Conservation (phyloP, 1,140 invertebrate species). For the Philaenus spumarius region DNA sequence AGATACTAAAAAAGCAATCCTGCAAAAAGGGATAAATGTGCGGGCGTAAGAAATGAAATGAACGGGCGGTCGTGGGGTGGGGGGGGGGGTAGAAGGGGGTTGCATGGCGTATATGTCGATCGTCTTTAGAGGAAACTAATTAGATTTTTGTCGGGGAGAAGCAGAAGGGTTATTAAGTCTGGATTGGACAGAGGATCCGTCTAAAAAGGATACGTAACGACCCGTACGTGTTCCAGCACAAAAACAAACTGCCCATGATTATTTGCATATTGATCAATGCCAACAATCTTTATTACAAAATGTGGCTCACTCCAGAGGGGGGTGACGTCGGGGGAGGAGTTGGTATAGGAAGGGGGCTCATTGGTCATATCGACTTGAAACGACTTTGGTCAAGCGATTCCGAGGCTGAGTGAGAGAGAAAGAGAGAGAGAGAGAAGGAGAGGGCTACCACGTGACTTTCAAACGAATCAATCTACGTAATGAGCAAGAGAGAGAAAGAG, state of each 20-base stretch:
- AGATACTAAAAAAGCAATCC: too few species aligned
- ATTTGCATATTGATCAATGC: conserved; percentile 30
- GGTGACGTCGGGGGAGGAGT: conserved; percentile 12
- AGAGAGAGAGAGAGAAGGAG: conserved; percentile 13
- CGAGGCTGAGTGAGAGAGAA: conserved; percentile 13
- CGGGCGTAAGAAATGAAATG: too few species aligned
- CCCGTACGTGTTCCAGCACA: conserved; percentile 16
- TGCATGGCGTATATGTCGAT: too few species aligned
- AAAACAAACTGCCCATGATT: conserved; percentile 29
- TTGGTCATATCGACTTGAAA: conserved; percentile 19
- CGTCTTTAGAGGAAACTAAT: too few species aligned
- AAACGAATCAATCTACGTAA: conserved; percentile 25
- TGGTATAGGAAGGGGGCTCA: conserved; percentile 10
- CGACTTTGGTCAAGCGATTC: conserved; percentile 15
- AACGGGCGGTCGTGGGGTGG: too few species aligned
- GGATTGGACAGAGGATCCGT: too few species aligned
- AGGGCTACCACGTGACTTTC: conserved; percentile 18
- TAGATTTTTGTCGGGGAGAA: too few species aligned
- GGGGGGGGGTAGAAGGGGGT: too few species aligned
- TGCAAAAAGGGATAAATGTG: too few species aligned
- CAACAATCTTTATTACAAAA: conserved; percentile 26
- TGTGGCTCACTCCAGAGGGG: conserved; percentile 9
- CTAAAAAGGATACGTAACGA: not conserved
- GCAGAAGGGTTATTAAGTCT: too few species aligned
- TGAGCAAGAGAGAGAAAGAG: conserved; percentile 11